These are phyloP conservation scores for Clepsis dumicolana DNA, from an alignment of 2,888 invertebrate species.

Conservation along the genomic window DNA sequence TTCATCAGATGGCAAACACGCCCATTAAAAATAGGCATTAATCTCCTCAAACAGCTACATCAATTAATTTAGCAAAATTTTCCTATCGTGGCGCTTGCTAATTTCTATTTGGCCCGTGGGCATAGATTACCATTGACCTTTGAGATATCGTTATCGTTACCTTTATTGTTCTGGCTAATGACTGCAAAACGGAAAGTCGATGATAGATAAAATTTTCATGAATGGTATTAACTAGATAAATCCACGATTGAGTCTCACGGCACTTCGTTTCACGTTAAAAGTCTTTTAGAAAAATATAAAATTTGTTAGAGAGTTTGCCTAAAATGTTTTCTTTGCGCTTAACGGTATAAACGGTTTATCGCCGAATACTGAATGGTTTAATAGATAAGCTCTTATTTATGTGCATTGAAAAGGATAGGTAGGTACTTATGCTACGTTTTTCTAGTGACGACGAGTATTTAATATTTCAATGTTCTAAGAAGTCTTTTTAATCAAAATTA, in stretches of 20 bases:
- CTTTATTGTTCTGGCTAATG: conserved; percentile 4
- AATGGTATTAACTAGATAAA: background rate
- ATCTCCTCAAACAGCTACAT: conserved; percentile 42
- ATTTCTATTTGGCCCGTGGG: background rate
- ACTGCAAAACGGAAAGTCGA: background rate
- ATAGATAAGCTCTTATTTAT: conserved; percentile 4
- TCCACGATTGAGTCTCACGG: too few species aligned
- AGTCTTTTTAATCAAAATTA: conserved; percentile 3
- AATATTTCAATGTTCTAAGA: background rate
- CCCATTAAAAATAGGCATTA: conserved; percentile 35
- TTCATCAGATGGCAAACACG: conserved; percentile 22
- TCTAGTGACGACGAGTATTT: background rate
- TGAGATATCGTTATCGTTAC: conserved; percentile 1
- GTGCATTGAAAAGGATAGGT: background rate
- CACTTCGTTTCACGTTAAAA: too few species aligned
- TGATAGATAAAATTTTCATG: background rate
- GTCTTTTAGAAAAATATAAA: background rate
- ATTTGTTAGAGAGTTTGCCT: background rate
- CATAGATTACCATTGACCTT: background rate
- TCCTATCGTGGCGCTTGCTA: conserved; percentile 1
- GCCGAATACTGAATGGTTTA: background rate
- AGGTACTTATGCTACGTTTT: background rate
- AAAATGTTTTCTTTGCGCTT: background rate
- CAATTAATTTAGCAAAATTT: conserved; percentile 20
- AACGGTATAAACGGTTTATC: background rate